Evolutionary conservation across 1,140 invertebrate species (phyloP).

Genomic region (Drosophila melanogaster): Release_6_plus_ISO1_MT NC_004354.4:1675001-1675500

Average conservation of each 20-base stretch:
- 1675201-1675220: neutral
- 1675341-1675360: neutral
- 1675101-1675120: neutral
- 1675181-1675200: neutral
- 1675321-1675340: conserved; percentile 46
- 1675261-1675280: conserved; percentile 50
- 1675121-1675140: neutral
- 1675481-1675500: conserved; percentile 5
- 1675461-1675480: neutral
- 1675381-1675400: neutral
- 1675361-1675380: conserved; percentile 1
- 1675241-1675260: conserved; percentile 34
- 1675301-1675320: conserved; percentile 48
- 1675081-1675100: conserved; percentile 16
- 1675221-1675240: conserved; percentile 3
- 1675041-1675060: neutral
- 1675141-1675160: conserved; percentile 14
- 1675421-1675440: conserved; percentile 36
- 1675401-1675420: conserved; percentile 8
- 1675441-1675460: conserved; percentile 17
- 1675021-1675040: neutral
- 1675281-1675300: conserved; percentile 52
- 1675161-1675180: neutral
- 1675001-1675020: neutral
- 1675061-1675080: neutral